phyloP scores from a whole-genome alignment of 2,797 vertebrate species.

The Sibirionetta formosa region DNA sequence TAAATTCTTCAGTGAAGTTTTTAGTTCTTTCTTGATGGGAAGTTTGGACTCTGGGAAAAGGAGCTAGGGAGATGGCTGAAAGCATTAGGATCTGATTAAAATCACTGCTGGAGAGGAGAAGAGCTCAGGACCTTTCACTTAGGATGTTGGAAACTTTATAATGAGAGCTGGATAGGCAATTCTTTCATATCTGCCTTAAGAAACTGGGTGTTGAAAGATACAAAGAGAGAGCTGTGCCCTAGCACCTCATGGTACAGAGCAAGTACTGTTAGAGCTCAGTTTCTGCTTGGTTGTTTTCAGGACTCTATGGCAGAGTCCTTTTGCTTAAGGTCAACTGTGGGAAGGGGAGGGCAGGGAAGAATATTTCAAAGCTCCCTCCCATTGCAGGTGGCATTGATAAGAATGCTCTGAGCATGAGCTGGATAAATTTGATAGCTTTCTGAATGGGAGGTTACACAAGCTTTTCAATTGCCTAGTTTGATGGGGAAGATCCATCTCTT shows the following conservation, averaged over 20 bases:
- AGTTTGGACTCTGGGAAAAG: neutral
- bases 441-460: neutral
- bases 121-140: neutral
- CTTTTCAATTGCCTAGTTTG: neutral
- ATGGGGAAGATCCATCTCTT: neutral
- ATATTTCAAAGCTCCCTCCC: neutral
- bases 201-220: neutral
- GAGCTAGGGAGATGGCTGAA: neutral
- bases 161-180: neutral
- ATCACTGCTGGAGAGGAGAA: neutral
- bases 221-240: neutral
- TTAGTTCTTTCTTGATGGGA: neutral
- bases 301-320: neutral
- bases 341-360: neutral
- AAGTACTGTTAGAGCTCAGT: neutral
- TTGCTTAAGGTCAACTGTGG: neutral
- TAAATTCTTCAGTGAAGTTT: neutral
- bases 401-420: neutral
- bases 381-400: neutral
- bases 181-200: neutral
- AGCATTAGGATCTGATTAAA: neutral
- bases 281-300: neutral
- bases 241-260: too few species aligned
- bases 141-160: neutral
- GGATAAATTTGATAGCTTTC: neutral